These are phyloP conservation scores for Oceanites oceanicus DNA, from an alignment of 2,113 vertebrate genomes.

Conservation along the genomic window DNA sequence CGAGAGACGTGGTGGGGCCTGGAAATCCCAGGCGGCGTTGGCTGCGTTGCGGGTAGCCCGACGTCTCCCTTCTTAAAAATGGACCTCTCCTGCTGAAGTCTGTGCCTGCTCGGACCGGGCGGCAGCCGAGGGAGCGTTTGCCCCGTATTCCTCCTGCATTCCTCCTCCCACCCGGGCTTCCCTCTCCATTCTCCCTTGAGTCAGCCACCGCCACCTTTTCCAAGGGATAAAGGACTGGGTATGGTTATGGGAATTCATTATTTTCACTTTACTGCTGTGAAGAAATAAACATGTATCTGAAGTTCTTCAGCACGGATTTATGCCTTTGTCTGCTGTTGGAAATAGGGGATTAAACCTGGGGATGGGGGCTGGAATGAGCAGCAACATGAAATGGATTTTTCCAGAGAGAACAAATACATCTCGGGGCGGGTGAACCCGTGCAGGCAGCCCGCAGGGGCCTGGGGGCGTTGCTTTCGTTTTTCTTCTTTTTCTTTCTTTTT, in stretches of 20 bases:
- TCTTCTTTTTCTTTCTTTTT: neutral
- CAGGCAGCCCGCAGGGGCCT: neutral
- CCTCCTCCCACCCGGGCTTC: neutral
- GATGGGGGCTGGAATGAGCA: neutral
- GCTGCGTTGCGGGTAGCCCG: neutral
- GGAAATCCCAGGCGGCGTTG: fast-evolving
- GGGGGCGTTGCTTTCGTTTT: neutral
- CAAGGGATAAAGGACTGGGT: neutral
- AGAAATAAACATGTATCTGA: neutral
- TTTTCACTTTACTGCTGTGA: neutral
- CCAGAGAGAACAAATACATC: fast-evolving
- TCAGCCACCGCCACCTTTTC: neutral
- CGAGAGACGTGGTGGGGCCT: fast-evolving
- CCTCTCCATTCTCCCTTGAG: fast-evolving
- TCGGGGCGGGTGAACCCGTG: neutral
- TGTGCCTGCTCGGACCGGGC: fast-evolving
- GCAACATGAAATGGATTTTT: neutral
- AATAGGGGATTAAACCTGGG: neutral
- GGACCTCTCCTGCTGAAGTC: neutral
- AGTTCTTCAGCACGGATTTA: neutral
- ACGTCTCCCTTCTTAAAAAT: neutral
- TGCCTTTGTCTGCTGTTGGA: neutral
- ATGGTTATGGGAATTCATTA: neutral
- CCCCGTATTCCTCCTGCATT: neutral
- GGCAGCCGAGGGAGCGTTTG: neutral